Base-by-base conservation (phyloP, 2,113 vertebrate species). In the Oxyruncus cristatus region DNA sequence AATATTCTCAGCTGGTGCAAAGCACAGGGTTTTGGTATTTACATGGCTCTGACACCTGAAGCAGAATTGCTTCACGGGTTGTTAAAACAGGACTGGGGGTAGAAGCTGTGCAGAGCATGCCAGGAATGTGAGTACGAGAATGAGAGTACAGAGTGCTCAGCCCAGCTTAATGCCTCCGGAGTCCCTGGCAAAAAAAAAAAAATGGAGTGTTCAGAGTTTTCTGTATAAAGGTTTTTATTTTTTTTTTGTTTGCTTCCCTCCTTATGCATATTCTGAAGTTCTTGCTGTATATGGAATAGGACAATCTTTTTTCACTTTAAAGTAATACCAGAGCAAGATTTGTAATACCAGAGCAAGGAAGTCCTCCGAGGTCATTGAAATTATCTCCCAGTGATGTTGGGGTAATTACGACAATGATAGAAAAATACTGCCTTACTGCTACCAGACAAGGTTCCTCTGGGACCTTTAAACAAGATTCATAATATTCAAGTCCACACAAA, bases 1-100 rank as follows among this genome's bases (percentile, higher is more conserved):
- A 59, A 79, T 83, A 72, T 49, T 78, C 75, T 85, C 71, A 79
- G 75, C 28, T 85, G 27, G 32, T 67, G 32, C 32, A 76, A 92
- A 88, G 20, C 47, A 82, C 28, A 41, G 26, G 20, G 16, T 37
- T 72, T 85, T 32, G 33, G 5, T 63, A 63, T 71, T 78, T 94
- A 53, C 22, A n/a, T 4, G 11, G 35, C 32, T 62, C 75, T 65
- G 35, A 33, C 56, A 85, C 42, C 24, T 46, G 30, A 14, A 66
- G 21, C 22, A 44, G 71, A 82, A 58, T 66, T 58, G 14, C 24
- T 78, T 83, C 41, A 68, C 39, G 39, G 37, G 12, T 50, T 75
- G 28, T 49, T 75, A 70, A 37, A 84, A 66, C 4, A 33, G 35
- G 46, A 53, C 15, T 17, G 3, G 16, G 23, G 13, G 5, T 22